These are phyloP conservation scores for Ptyas mucosa DNA, from an alignment of 2,113 vertebrate species.

Conservation along the genomic window DNA sequence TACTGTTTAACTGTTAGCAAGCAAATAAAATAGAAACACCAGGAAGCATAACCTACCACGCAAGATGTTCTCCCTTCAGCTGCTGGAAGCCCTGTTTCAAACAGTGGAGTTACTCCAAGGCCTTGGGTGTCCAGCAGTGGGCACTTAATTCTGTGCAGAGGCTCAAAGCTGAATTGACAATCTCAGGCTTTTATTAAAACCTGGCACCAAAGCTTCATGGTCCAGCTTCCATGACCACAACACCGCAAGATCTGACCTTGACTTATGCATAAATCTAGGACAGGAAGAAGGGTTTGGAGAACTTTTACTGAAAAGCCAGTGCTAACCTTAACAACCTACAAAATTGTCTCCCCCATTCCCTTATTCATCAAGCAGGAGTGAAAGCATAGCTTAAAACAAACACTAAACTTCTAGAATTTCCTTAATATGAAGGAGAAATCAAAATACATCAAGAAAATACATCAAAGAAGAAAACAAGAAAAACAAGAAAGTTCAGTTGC, in stretches of 20 bases:
- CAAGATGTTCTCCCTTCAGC: neutral
- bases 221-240: neutral
- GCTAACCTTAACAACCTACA: neutral
- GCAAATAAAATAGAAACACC: neutral
- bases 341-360: neutral
- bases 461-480: neutral
- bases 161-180: neutral
- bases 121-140: neutral
- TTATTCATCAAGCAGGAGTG: neutral
- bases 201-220: neutral
- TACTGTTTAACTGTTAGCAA: neutral
- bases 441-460: neutral
- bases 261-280: neutral
- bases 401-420: neutral
- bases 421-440: neutral
- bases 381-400: neutral
- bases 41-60: neutral
- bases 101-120: neutral
- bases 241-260: neutral
- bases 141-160: neutral
- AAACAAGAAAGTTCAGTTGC: neutral
- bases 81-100: neutral
- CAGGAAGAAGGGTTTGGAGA: neutral
- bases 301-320: neutral
- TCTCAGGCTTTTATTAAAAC: neutral